These are phyloP conservation scores for Eulithis testata DNA, from an alignment of 2,888 invertebrate genomes.

Conservation along the genomic window DNA sequence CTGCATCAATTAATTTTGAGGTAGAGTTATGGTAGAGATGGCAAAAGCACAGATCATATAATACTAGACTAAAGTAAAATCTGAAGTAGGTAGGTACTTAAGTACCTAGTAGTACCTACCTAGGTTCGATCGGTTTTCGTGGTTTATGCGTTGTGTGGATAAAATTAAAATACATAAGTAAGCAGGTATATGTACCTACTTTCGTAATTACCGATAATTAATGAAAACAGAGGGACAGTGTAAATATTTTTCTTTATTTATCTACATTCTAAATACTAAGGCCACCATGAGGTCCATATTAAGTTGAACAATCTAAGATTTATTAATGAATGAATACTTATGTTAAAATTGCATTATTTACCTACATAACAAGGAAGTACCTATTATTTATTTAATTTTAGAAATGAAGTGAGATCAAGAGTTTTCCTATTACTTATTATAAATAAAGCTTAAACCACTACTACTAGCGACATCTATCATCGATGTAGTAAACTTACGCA, in stretches of 20 bases:
- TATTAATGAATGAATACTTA: slow-evolving; percentile 1
- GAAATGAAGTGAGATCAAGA: slow-evolving; percentile 16
- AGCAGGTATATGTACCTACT: no score
- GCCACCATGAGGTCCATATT: slow-evolving; percentile 19
- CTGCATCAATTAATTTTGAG: no score
- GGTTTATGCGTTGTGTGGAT: no score
- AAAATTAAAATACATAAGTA: no score
- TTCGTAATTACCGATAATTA: neutral
- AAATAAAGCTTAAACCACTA: slow-evolving; percentile 6
- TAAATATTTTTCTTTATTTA: slow-evolving; percentile 22
- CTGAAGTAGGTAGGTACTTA: no score
- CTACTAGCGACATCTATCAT: slow-evolving; percentile 33
- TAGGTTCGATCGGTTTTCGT: no score
- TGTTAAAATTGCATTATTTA: slow-evolving; percentile 2
- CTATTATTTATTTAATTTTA: neutral
- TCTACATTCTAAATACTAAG: slow-evolving; percentile 20
- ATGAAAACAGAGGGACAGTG: slow-evolving; percentile 1
- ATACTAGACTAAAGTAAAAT: no score
- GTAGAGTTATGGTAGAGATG: no score
- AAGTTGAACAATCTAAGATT: neutral
- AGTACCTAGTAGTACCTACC: no score
- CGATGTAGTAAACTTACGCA: slow-evolving; percentile 8
- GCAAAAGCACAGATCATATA: no score
- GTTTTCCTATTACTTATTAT: neutral
- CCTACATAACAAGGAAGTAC: slow-evolving; percentile 14